These are phyloP conservation scores for Microtus ochrogaster DNA, from an alignment of 2,113 vertebrate genomes.

Conservation along the genomic window DNA sequence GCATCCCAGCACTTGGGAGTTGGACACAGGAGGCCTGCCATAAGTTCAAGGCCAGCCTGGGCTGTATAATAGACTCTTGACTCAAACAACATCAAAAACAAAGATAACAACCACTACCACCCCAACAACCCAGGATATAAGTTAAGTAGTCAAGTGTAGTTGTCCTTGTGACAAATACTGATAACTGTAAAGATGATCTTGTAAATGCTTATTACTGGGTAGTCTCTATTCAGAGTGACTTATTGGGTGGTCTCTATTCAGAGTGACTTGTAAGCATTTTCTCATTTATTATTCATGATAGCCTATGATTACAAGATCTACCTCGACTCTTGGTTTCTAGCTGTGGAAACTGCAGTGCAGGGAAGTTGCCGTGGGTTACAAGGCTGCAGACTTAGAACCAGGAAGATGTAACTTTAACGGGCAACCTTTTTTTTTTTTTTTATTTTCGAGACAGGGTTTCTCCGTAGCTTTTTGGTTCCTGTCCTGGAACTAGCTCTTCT, in stretches of 20 bases:
- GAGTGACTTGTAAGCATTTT: neutral
- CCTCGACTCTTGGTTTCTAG: neutral
- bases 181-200: no score
- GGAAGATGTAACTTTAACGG: fast-evolving
- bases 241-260: no score
- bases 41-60: neutral
- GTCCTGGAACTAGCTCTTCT: no score
- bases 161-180: neutral
- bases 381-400: neutral
- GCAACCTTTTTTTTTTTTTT: no score
- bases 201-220: neutral
- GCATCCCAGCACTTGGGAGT: no score
- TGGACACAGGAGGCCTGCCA: neutral
- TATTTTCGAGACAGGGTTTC: no score
- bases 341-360: neutral
- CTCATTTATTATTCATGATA: neutral
- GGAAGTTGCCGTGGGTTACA: neutral
- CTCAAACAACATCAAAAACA: neutral
- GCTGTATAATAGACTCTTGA: neutral
- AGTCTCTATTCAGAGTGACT: no score
- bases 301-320: neutral
- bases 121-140: neutral
- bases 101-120: neutral
- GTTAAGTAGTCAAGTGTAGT: neutral
- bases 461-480: no score